Base-by-base conservation (phyloP, 1,140 invertebrate genomes). In the Trichomalopsis sarcophagae region DNA sequence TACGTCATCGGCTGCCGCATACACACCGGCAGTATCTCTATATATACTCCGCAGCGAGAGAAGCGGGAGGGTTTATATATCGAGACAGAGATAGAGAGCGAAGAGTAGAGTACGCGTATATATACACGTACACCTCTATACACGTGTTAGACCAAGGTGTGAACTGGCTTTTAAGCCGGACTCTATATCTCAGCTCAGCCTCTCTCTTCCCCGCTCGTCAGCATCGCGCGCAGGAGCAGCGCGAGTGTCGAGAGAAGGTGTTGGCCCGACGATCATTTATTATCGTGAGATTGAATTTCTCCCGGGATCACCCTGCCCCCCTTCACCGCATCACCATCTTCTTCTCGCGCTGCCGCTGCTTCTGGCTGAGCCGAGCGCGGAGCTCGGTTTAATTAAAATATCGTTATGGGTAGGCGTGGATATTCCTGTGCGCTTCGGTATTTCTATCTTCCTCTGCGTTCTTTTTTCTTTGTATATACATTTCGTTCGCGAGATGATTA, bases 201-300 rank as follows among this genome's bases (percentile, higher is more conserved):
- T 77, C 75, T 77, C 75, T 77, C 14, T 77, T 10, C 17, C 36
- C 50, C 23, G 66, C 66, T 81, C 73, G 81, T 82, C 81, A 66
- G 81, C 50, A 62, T 62, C 55, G 55, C 55, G 55, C 55, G 74
- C 30, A 40, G 40, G 0, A 75, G 74, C 3, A 75, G 74, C 90
- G 91, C 90, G 90, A 91, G 91, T 89, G 90, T 91, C 89, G 47
- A 90, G 90, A 86, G 90, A 92, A 93, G 91, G 91, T 92, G 91
- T 92, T 91, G 90, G 91, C 89, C 91, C 91, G 82, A 90, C 90
- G 91, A 93, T 93, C 92, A 93, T 93, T 93, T 93, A 93, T 93
- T 93, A 93, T 93, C 92, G 91, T 89, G 90, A 93, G 92, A 93
- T 93, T 93, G 92, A 93, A 93, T 93, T 93, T 93, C 92, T 93